phyloP scores from a whole-genome alignment of 2,113 vertebrate genomes.

The Spilogale gracilis region DNA sequence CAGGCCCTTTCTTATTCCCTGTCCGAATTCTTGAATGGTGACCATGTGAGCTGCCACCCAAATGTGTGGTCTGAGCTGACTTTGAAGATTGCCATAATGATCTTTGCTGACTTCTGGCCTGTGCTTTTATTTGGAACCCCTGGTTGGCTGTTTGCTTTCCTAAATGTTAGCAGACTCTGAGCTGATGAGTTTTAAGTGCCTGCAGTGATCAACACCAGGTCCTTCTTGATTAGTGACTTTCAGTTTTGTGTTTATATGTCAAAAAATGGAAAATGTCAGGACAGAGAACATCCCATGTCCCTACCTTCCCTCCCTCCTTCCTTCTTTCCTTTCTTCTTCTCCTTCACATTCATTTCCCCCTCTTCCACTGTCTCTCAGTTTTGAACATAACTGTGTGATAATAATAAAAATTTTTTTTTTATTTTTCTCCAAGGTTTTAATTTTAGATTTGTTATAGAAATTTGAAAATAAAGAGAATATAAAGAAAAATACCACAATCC shows the following conservation, averaged over 20 bases:
- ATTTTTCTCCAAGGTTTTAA: neutral
- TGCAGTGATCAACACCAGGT: constrained; percentile 77
- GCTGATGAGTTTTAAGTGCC: constrained; percentile 88
- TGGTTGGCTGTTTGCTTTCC: constrained; percentile 87
- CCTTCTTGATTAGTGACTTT: neutral
- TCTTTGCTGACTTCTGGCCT: constrained; percentile 84
- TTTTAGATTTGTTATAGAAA: neutral
- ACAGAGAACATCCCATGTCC: neutral
- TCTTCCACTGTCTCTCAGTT: neutral
- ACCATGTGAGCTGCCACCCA: constrained; percentile 57
- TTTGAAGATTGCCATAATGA: constrained; percentile 80
- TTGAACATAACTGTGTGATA: neutral
- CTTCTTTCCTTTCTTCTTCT: neutral
- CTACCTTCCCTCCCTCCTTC: neutral
- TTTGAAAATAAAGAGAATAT: neutral
- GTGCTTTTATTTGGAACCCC: constrained; percentile 86
- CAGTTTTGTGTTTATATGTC: constrained; percentile 10
- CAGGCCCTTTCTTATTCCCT: neutral
- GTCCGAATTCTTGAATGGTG: constrained; percentile 54
- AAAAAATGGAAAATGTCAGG: neutral
- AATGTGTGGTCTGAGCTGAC: constrained; percentile 79
- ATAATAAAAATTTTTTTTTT: neutral
- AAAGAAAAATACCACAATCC: neutral
- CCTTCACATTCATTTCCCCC: neutral
- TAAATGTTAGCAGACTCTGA: constrained; percentile 88